Base-by-base conservation (phyloP, 2,113 vertebrate species). In the Sisor rabdophorus region DNA sequence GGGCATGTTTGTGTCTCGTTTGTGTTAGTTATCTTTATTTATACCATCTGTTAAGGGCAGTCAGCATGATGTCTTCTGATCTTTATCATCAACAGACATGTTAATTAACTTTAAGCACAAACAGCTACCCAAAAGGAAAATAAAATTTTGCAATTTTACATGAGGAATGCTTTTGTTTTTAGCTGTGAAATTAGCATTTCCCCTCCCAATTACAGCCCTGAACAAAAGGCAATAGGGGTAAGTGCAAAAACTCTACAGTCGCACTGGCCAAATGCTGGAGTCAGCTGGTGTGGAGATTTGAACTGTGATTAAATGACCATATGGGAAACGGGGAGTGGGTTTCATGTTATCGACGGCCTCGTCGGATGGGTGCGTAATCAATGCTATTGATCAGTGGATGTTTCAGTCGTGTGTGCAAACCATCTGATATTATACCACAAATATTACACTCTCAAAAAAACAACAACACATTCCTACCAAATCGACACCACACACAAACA, bases 331-430 rank as follows among this genome's bases (percentile, higher is more conserved):
- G 70, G 40, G 70, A 58, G 70, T 26, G 17, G 53, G 70, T 54
- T 44, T 58, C 40, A 26, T 70, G 78, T 65, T 72, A 84, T 74
- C 50, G 79, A 81, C 54, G 26, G 59, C 47, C 58, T 70, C 20
- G 71, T 71, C 64, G n/a, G 74, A 81, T 56, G 71, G 58, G 73
- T 67, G 76, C 65, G 61, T 55, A 71, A 77, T 84, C 79, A 75
- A 81, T 79, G 65, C 56, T 36, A 81, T 84, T 36, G 82, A 84
- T 74, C 68, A 71, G 60, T 56, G 55, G 54, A 79, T 75, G 63
- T 64, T 82, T 77, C 70, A 47, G 50, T 50, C 19, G 28, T 52
- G 73, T 76, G 79, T 58, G 56, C 70, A 47, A 73, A 65, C 77
- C 22, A 3, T 30, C 9, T 69, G 50, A 64, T 75, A 73, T 59